phyloP scores from a whole-genome alignment of 2,113 vertebrate species.

The Spea multiplicata region DNA sequence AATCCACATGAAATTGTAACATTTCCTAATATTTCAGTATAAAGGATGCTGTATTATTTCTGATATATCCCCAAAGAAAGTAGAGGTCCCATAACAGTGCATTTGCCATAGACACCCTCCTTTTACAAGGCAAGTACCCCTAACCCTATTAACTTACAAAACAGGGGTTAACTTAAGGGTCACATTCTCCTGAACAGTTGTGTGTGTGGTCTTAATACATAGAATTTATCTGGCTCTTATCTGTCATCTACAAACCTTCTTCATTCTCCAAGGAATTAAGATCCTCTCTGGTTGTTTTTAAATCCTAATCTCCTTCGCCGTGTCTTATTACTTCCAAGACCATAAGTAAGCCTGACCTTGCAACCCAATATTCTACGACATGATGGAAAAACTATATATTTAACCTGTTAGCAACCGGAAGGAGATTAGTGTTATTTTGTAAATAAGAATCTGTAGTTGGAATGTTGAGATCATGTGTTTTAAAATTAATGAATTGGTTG shows the following conservation, averaged over 20 bases:
- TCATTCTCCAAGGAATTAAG: slow-evolving; percentile 20
- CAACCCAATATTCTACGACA: background rate
- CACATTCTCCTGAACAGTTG: background rate
- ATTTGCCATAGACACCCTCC: no score
- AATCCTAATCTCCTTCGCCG: slow-evolving; percentile 25
- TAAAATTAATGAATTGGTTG: no score
- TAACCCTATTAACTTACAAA: background rate
- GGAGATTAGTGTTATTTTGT: background rate
- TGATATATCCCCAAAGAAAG: no score
- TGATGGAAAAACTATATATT: background rate
- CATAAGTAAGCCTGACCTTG: background rate
- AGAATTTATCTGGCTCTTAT: slow-evolving; percentile 28
- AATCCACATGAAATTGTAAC: no score
- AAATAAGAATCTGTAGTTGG: background rate
- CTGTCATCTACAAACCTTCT: slow-evolving; percentile 30
- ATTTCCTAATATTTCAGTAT: no score
- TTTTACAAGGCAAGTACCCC: no score
- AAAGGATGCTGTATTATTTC: no score
- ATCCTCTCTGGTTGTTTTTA: slow-evolving; percentile 37
- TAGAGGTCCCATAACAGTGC: no score
- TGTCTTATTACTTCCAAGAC: slow-evolving; percentile 16
- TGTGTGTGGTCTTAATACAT: slow-evolving; percentile 35
- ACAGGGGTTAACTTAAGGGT: background rate
- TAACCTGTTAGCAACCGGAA: background rate
- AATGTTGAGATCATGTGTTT: no score